Evolutionary conservation across 2,113 vertebrate species (phyloP).

Genomic region (Macroglossus sobrinus): DNA sequence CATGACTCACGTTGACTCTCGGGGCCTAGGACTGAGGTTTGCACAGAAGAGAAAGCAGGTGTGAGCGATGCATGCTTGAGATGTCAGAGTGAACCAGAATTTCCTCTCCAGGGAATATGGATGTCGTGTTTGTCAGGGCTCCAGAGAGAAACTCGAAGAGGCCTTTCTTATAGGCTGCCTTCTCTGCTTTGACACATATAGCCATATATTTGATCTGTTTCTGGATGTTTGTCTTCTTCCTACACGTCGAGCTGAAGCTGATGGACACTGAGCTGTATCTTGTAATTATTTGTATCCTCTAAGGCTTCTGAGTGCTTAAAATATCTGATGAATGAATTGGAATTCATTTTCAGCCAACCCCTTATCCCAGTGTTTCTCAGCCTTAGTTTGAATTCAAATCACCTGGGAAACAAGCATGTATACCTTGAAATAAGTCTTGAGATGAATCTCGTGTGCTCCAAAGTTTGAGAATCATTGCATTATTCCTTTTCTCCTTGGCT

Average conservation of each 20-base stretch:
- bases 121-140: not conserved
- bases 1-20: not conserved
- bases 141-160: not conserved
- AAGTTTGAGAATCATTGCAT: not conserved
- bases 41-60: not conserved
- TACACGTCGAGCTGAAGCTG: not conserved
- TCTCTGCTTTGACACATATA: not conserved
- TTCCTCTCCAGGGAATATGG: not conserved
- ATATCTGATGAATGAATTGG: constrained; percentile 37
- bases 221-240: not conserved
- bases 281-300: constrained; percentile 52
- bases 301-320: constrained; percentile 7
- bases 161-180: not conserved
- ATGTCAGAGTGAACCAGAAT: not conserved
- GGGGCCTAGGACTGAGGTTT: not conserved
- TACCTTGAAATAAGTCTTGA: not conserved
- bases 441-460: not conserved
- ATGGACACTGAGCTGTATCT: constrained; percentile 16
- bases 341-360: not conserved
- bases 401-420: not conserved
- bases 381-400: not conserved
- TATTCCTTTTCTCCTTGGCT: not conserved
- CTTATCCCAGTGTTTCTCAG: constrained; percentile 16
- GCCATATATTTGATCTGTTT: not conserved
- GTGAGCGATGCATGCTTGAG: not conserved